These are phyloP conservation scores for Aphaenogaster ashmeadi DNA, from an alignment of 1,140 invertebrate genomes.

Conservation along the genomic window DNA sequence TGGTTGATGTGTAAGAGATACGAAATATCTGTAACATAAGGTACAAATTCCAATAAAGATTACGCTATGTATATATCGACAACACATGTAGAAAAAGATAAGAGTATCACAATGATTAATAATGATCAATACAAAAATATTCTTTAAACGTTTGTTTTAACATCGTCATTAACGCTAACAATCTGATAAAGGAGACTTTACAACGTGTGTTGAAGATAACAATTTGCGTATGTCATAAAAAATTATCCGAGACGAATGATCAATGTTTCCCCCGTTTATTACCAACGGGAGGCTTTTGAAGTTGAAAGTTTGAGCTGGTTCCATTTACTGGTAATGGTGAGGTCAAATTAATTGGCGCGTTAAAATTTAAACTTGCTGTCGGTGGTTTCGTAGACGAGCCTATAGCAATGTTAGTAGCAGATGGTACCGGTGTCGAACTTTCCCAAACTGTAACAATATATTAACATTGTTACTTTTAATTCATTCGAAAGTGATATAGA, in stretches of 20 bases:
- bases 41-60: conserved; percentile 13
- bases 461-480: conserved; percentile 62
- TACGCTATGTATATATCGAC: conserved; percentile 19
- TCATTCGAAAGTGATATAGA: neutral
- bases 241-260: conserved; percentile 52
- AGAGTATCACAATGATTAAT: conserved; percentile 19
- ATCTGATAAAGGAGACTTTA: neutral
- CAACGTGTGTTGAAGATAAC: conserved; percentile 25
- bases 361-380: conserved; percentile 85
- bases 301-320: conserved; percentile 88
- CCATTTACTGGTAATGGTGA: conserved; percentile 82
- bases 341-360: conserved; percentile 83
- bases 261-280: conserved; percentile 92
- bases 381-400: conserved; percentile 87
- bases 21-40: conserved; percentile 31
- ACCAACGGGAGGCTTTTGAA: conserved; percentile 91
- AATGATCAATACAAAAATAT: conserved; percentile 30
- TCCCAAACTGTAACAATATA: conserved; percentile 84
- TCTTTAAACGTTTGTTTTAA: conserved; percentile 35
- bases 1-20: neutral
- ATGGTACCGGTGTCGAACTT: conserved; percentile 79
- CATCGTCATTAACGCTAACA: conserved; percentile 24
- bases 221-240: neutral
- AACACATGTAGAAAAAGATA: conserved; percentile 17
- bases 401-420: conserved; percentile 85